A percentile compares a stretch with the other conserved stretches of the same genome.
These are phyloP conservation scores for Harpalus rufipes DNA, from an alignment of 2,888 invertebrate genomes.

Conservation along the genomic window DNA sequence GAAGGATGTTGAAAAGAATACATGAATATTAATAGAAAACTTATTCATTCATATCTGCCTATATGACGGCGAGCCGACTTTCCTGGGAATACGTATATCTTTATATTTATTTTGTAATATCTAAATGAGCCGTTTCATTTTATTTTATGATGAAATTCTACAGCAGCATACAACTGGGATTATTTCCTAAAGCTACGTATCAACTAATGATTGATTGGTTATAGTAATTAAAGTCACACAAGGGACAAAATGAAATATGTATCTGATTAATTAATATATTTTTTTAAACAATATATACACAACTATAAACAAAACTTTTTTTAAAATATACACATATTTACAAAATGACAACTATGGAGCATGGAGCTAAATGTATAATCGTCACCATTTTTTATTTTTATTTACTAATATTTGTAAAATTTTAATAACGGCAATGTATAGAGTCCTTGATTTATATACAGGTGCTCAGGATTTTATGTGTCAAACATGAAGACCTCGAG, in stretches of 20 bases:
- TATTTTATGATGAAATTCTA: slow-evolving; percentile 31
- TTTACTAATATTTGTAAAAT: too few relatives aligned
- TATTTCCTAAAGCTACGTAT: slow-evolving; percentile 32
- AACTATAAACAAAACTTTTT: slow-evolving; percentile 18
- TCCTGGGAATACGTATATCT: slow-evolving; percentile 13
- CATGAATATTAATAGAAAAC: slow-evolving; percentile 19
- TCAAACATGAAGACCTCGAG: too few relatives aligned
- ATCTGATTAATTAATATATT: slow-evolving; percentile 46
- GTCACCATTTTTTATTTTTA: too few relatives aligned
- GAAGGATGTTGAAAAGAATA: slow-evolving; percentile 16
- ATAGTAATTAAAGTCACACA: slow-evolving; percentile 49
- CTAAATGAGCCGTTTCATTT: slow-evolving; percentile 19
- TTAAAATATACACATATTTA: not conserved
- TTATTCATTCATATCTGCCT: not conserved
- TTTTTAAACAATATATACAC: slow-evolving; percentile 31
- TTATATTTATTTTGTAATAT: slow-evolving; percentile 34
- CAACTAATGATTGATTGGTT: slow-evolving; percentile 50
- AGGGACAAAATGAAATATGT: slow-evolving; percentile 33
- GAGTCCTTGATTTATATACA: too few relatives aligned
- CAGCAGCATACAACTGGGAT: slow-evolving; percentile 42
- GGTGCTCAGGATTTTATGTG: too few relatives aligned
- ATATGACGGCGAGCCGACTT: slow-evolving; percentile 13
- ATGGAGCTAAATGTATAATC: not conserved
- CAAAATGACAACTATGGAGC: not conserved
- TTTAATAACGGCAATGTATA: too few relatives aligned